Base-by-base conservation (phyloP, 2,797 vertebrate genomes). In the Allobates femoralis region DNA sequence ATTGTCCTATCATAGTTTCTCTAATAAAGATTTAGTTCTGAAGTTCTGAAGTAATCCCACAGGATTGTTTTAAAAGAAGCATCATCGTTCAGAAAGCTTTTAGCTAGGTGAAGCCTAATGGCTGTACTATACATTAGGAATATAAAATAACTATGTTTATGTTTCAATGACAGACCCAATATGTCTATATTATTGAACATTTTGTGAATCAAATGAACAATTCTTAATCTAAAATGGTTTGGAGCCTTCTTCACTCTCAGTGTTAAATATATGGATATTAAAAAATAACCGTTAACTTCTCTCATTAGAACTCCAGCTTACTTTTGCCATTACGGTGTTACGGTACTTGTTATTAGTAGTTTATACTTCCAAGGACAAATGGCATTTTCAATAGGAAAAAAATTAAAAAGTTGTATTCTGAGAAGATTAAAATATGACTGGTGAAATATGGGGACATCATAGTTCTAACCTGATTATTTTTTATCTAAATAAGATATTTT, bases 51-150 rank as follows among this genome's bases (percentile, higher is more conserved):
- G 76, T 75, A 87, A 84, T 87, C 82, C 86, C 82, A 80, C 60
- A 84, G 67, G 86, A 88, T 76, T 85, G 55, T 85, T 85, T 81
- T 58, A 58, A 87, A 79, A 81, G 79, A 81, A 81, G 67, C n/a
- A 26, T 41, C 53, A 69, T 80, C 77, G 60, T 77, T 85, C 83
- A 85, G 78, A 85, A 88, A 88, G 83, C 86, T 88, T 88, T 85
- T 88, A 88, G 86, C 83, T 88, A 85, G 86, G 86, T 85, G 83
- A 88, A 81, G 83, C 83, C 86, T 88, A 88, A 84, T 88, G 86
- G 82, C 86, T 85, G 69, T 18, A 58, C 86, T 77, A 83, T 85
- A 88, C 86, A 88, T 88, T 88, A 88, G 73, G 56, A 81, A 77
- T 88, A 85, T 85, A 88, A 88, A 88, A 85, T 67, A 88, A 69